phyloP scores from a whole-genome alignment of 1,140 invertebrate genomes.

The Papilio xuthus region DNA sequence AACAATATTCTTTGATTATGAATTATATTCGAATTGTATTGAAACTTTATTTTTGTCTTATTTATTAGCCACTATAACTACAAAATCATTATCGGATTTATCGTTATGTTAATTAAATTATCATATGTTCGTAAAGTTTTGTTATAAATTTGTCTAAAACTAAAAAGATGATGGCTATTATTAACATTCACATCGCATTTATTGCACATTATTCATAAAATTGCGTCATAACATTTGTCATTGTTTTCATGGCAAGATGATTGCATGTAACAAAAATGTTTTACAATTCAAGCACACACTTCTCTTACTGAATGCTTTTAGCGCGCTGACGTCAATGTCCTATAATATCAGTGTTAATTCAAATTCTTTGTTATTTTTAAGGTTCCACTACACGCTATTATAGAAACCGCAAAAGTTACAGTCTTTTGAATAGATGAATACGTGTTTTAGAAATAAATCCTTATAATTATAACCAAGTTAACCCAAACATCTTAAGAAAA shows the following conservation, averaged over 20 bases:
- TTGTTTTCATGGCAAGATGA: not conserved
- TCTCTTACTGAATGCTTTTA: not conserved
- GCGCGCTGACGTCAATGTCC: not conserved
- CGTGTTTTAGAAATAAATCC: too few species aligned
- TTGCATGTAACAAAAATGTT: not conserved
- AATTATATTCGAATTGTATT: not conserved
- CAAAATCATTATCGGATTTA: not conserved
- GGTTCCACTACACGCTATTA: too few species aligned
- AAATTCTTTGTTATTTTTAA: too few species aligned
- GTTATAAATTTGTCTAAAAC: too few species aligned
- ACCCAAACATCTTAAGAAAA: too few species aligned
- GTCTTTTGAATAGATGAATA: too few species aligned
- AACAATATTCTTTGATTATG: too few species aligned
- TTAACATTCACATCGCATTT: not conserved
- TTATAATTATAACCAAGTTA: too few species aligned
- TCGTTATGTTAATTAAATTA: not conserved
- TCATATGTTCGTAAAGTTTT: not conserved
- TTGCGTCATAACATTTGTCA: not conserved
- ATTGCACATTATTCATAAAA: not conserved
- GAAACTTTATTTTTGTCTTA: not conserved
- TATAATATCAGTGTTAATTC: too few species aligned
- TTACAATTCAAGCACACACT: not conserved
- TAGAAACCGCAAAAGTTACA: too few species aligned
- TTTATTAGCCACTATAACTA: not conserved
- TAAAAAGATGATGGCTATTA: not conserved